phyloP scores from a whole-genome alignment of 2,113 vertebrate genomes.

The Rhea americana region DNA sequence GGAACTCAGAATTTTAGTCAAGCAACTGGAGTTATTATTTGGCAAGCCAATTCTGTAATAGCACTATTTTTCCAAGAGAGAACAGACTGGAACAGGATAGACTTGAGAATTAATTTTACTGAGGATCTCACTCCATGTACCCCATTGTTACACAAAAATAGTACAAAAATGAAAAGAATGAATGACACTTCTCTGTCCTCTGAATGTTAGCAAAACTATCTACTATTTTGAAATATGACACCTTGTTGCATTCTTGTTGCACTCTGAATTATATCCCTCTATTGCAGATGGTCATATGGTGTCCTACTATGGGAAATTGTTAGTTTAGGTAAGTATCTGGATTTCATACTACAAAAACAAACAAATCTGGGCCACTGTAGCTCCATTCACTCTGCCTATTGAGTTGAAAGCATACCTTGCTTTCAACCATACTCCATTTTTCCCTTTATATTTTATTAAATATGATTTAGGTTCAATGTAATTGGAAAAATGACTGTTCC shows the following conservation, averaged over 20 bases:
- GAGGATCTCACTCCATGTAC: background rate
- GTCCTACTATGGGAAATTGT: constrained; percentile 90
- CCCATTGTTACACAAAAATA: background rate
- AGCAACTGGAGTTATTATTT: background rate
- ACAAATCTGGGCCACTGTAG: background rate
- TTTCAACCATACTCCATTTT: background rate
- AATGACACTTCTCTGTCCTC: background rate
- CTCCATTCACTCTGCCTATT: background rate
- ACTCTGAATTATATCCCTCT: background rate
- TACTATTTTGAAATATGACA: background rate
- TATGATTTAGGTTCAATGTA: background rate
- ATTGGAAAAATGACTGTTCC: background rate
- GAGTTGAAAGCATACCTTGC: background rate
- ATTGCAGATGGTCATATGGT: constrained; percentile 87
- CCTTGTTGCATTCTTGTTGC: background rate
- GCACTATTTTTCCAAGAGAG: background rate
- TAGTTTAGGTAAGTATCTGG: constrained; percentile 82
- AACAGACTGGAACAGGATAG: background rate
- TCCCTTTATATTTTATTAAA: background rate
- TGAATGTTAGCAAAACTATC: background rate
- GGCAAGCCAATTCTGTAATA: background rate
- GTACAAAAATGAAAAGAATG: background rate
- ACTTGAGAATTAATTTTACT: background rate
- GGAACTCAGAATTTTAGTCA: background rate
- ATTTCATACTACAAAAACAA: background rate